A percentile compares a stretch with the other conserved stretches of the same genome.
Conservation (phyloP, 1,140 invertebrate species). For the Cyclina sinensis region DNA sequence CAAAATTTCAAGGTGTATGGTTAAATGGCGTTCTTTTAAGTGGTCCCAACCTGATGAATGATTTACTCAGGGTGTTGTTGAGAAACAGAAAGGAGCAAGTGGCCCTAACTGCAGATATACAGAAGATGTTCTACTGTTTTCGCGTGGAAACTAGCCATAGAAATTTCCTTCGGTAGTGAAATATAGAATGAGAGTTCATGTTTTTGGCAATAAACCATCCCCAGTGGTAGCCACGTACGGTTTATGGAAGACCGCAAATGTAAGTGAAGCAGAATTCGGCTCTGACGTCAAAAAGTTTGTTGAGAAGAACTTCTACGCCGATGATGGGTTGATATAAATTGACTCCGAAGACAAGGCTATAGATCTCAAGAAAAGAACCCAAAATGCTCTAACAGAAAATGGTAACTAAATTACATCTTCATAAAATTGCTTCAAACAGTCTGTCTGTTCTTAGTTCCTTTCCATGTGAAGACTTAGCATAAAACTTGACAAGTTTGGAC, state of each 20-base stretch:
- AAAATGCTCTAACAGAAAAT: background rate
- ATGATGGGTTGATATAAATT: background rate
- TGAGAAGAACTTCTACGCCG: background rate
- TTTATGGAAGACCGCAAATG: background rate
- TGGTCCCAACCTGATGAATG: background rate
- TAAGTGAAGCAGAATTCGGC: background rate
- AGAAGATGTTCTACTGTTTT: slow-evolving; percentile 36
- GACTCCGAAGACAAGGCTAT: background rate
- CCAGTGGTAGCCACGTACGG: background rate
- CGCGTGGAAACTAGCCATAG: background rate
- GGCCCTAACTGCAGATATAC: background rate
- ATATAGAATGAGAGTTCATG: background rate
- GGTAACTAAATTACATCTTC: slow-evolving; percentile 48
- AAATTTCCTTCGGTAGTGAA: background rate
- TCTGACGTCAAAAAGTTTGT: background rate
- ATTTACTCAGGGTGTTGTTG: background rate
- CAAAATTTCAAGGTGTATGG: background rate
- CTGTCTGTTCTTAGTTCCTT: slow-evolving; percentile 50
- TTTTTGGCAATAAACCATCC: background rate
- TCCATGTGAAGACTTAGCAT: slow-evolving; percentile 46
- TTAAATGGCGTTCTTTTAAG: background rate
- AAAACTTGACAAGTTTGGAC: slow-evolving; percentile 46
- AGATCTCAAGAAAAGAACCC: background rate
- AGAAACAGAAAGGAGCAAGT: background rate
- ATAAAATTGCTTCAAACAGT: slow-evolving; percentile 65